Evolutionary conservation across 2,888 invertebrate genomes (phyloP).

Genomic region (Eristalis pertinax): DNA sequence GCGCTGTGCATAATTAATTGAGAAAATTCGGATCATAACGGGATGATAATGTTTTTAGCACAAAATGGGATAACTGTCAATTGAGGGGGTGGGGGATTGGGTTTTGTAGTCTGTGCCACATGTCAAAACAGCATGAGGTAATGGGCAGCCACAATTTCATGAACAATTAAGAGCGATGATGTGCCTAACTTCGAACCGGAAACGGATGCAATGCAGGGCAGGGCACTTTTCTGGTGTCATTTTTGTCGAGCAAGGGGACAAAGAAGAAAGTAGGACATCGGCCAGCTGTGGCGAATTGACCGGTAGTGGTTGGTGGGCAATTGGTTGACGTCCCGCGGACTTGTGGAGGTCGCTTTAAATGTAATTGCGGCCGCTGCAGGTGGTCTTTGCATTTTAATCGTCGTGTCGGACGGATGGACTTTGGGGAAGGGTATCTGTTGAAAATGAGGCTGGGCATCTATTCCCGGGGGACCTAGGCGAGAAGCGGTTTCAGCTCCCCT

Average conservation of each 20-base stretch:
- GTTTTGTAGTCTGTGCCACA: neutral
- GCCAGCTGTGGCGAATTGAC: neutral
- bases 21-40: conserved; percentile 29
- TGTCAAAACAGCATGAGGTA: neutral
- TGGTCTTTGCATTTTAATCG: too few species aligned
- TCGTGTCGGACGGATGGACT: too few species aligned
- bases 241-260: neutral
- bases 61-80: neutral
- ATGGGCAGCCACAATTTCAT: neutral
- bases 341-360: too few species aligned
- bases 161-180: neutral
- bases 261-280: neutral
- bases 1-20: conserved; percentile 47
- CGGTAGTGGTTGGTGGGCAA: neutral
- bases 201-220: too few species aligned
- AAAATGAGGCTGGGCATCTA: too few species aligned
- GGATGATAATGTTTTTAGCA: conserved; percentile 23
- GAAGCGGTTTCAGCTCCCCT: too few species aligned
- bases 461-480: too few species aligned
- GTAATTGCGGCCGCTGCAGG: too few species aligned
- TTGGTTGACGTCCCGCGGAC: too few species aligned
- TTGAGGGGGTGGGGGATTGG: neutral
- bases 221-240: neutral
- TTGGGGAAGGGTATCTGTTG: too few species aligned
- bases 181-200: neutral